Evolutionary conservation across 2,113 vertebrate genomes (phyloP).

Genomic region (Marmota flaviventris): DNA sequence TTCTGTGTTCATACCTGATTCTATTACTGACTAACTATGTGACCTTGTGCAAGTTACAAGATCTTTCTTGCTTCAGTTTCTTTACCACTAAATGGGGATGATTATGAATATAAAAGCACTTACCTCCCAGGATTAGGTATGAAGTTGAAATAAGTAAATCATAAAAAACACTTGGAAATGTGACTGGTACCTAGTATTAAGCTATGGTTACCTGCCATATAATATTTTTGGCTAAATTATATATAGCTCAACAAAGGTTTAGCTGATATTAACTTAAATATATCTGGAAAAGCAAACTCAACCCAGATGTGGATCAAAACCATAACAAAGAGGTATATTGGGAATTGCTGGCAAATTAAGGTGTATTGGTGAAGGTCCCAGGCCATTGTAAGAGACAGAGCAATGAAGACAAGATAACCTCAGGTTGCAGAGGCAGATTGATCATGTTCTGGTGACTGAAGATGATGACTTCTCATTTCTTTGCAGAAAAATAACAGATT

Average conservation of each 20-base stretch:
- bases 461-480: not conserved
- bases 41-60: conserved; percentile 15
- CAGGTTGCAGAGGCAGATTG: not conserved
- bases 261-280: not conserved
- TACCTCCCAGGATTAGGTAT: not conserved
- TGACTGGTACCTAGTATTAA: not conserved
- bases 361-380: not conserved
- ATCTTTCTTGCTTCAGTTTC: conserved; percentile 30
- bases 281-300: not conserved
- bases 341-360: not conserved
- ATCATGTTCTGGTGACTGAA: not conserved
- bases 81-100: not conserved
- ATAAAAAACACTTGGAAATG: not conserved
- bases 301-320: not conserved
- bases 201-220: not conserved
- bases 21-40: not conserved
- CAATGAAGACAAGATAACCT: not conserved
- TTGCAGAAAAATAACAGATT: conserved; percentile 36
- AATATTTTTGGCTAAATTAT: not conserved
- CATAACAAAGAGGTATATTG: not conserved
- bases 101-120: not conserved
- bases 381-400: not conserved
- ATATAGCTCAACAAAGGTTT: not conserved
- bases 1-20: not conserved
- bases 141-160: not conserved